phyloP scores from a whole-genome alignment of 2,797 vertebrate species.

The Gila robusta region DNA sequence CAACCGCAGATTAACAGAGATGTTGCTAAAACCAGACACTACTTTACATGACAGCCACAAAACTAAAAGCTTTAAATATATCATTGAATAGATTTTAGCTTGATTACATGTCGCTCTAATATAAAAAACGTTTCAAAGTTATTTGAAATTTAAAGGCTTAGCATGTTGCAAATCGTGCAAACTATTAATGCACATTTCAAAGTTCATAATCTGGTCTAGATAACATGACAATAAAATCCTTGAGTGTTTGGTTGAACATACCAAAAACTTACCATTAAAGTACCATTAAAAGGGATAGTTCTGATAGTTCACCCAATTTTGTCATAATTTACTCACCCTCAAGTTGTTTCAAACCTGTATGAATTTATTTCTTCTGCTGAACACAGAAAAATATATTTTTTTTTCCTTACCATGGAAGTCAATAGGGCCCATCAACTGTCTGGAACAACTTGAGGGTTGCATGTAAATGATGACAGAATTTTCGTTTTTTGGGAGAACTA shows the following conservation, averaged over 20 bases:
- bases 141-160: neutral
- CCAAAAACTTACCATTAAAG: constrained; percentile 36
- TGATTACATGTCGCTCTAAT: neutral
- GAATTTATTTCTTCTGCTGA: no score
- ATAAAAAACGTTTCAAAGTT: neutral
- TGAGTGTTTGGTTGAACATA: constrained; percentile 15
- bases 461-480: no score
- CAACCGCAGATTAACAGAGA: constrained; percentile 53
- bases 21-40: constrained; percentile 39
- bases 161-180: neutral
- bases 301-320: no score
- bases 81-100: neutral
- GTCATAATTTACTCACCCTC: no score
- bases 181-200: constrained; percentile 16
- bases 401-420: no score
- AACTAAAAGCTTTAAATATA: neutral
- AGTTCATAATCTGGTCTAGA: neutral
- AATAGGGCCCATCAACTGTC: no score
- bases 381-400: no score
- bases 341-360: no score
- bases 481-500: no score
- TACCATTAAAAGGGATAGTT: neutral
- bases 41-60: constrained; percentile 4
- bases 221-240: constrained; percentile 15
- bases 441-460: no score